These are phyloP conservation scores for Megalops cyprinoides DNA, from an alignment of 2,797 vertebrate species.

Conservation along the genomic window DNA sequence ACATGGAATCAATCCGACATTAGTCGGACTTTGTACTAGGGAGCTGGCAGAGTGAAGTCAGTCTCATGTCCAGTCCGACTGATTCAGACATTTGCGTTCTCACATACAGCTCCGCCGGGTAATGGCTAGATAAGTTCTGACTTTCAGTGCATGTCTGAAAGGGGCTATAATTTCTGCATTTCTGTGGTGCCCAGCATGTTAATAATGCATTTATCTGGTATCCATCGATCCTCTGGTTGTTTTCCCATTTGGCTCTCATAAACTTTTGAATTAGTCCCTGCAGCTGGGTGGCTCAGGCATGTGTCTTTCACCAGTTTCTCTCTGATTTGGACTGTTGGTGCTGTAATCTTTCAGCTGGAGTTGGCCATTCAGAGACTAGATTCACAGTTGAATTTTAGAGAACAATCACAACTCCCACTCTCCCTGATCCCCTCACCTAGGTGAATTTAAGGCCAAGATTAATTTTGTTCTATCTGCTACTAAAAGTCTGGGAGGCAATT, in stretches of 20 bases:
- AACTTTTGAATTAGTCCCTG: slow-evolving; percentile 32
- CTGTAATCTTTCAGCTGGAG: slow-evolving; percentile 10
- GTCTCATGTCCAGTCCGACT: too few relatives aligned
- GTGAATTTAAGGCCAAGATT: background rate
- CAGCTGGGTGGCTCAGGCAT: slow-evolving; percentile 23
- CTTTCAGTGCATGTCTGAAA: too few relatives aligned
- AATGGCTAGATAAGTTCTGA: too few relatives aligned
- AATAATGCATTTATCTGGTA: slow-evolving; percentile 20
- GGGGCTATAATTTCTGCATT: slow-evolving; percentile 6
- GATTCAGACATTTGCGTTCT: too few relatives aligned
- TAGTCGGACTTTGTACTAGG: too few relatives aligned
- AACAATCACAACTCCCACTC: background rate
- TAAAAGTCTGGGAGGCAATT: background rate
- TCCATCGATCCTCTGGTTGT: slow-evolving; percentile 28
- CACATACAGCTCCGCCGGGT: too few relatives aligned
- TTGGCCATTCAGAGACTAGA: background rate
- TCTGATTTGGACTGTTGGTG: slow-evolving; percentile 27
- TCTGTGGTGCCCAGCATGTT: background rate
- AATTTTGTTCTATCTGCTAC: slow-evolving; percentile 3
- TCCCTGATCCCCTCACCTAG: background rate
- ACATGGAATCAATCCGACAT: too few relatives aligned
- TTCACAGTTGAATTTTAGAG: slow-evolving; percentile 8
- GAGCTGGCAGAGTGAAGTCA: too few relatives aligned
- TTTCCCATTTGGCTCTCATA: slow-evolving; percentile 41
- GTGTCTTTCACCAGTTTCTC: slow-evolving; percentile 21